Conservation (phyloP, 2,888 invertebrate genomes). For the Parnassius apollo region DNA sequence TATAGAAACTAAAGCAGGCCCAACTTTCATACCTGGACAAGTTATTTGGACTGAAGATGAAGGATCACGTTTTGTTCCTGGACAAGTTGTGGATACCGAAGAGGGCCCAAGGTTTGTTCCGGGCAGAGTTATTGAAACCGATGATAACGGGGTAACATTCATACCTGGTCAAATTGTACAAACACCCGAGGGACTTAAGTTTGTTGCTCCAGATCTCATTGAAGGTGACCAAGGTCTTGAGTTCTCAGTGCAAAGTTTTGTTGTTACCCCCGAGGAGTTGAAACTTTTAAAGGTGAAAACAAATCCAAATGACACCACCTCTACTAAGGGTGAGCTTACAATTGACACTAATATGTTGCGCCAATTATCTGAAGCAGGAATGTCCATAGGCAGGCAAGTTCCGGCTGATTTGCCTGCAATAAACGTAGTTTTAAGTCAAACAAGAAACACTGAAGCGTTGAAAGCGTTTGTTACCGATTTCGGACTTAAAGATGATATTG, state of each 20-base stretch:
- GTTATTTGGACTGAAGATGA: constrained; percentile 84
- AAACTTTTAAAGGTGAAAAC: constrained; percentile 75
- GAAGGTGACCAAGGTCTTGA: constrained; percentile 85
- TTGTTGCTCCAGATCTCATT: constrained; percentile 85
- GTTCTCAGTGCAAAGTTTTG: constrained; percentile 86
- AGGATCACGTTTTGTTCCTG: constrained; percentile 82
- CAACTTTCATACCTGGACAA: constrained; percentile 89
- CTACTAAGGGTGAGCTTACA: constrained; percentile 81
- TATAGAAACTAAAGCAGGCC: constrained; percentile 87
- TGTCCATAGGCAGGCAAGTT: constrained; percentile 84
- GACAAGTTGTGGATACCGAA: constrained; percentile 87
- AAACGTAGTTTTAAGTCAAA: constrained; percentile 77
- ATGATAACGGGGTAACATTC: constrained; percentile 86
- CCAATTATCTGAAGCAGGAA: constrained; percentile 85
- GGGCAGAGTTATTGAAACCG: constrained; percentile 87
- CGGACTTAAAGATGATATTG: constrained; percentile 75
- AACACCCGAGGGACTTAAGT: constrained; percentile 85
- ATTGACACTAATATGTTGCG: constrained; percentile 84
- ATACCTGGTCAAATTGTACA: constrained; percentile 89
- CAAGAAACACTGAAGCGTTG: constrained; percentile 70
- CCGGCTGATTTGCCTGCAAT: constrained; percentile 83
- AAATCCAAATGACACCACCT: constrained; percentile 73
- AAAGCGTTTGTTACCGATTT: constrained; percentile 75
- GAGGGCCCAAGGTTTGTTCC: constrained; percentile 86
- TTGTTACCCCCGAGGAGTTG: constrained; percentile 76